Evolutionary conservation across 2,888 invertebrate species (phyloP).

Genomic region (Campaea margaritaria): DNA sequence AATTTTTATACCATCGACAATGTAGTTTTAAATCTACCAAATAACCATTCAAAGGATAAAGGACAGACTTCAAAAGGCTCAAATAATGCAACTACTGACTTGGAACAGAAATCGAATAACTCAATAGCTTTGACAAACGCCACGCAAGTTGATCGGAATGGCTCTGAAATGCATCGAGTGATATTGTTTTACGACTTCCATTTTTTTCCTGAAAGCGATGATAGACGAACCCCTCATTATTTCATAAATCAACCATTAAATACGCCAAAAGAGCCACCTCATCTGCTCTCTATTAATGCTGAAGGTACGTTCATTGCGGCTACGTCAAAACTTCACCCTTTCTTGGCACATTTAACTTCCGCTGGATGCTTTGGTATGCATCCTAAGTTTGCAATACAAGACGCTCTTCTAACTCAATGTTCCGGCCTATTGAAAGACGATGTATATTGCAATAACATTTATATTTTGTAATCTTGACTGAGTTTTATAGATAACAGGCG

Average conservation of each 20-base stretch:
- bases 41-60: constrained; percentile 6
- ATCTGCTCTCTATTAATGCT: constrained; percentile 60
- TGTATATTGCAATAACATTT: constrained; percentile 68
- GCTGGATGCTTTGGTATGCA: constrained; percentile 57
- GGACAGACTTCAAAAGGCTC: not conserved
- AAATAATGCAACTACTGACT: not conserved
- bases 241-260: constrained; percentile 8
- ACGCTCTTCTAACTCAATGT: constrained; percentile 63
- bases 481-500: not conserved
- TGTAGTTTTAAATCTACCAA: not conserved
- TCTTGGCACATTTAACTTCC: constrained; percentile 62
- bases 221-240: not conserved
- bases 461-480: constrained; percentile 52
- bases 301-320: constrained; percentile 71
- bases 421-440: constrained; percentile 58
- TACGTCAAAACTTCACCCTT: constrained; percentile 62
- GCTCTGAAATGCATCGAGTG: constrained; percentile 52
- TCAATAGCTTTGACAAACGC: constrained; percentile 5
- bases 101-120: not conserved
- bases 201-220: constrained; percentile 47
- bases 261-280: constrained; percentile 34
- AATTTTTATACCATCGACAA: constrained; percentile 16
- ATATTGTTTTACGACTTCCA: constrained; percentile 63
- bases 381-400: constrained; percentile 65
- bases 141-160: constrained; percentile 15